Base-by-base conservation (phyloP, 2,797 vertebrate species). In the Parauchenoglanis ngamensis region DNA sequence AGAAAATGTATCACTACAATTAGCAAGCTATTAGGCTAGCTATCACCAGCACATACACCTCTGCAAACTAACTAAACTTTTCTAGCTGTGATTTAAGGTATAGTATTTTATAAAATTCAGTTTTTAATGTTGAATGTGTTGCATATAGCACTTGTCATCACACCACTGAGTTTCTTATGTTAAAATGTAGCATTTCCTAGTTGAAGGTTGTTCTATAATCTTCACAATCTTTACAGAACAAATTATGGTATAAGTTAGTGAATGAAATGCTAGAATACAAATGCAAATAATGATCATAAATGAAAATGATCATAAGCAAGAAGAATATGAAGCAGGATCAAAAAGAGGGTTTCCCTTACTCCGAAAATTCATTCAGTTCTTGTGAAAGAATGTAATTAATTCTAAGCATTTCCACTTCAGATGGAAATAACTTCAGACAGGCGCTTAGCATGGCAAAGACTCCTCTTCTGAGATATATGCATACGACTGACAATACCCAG, bases 331-430 rank as follows among this genome's bases (percentile, higher is more conserved):
- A 82, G 56, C 49, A 63, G 82, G 23, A 84, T 67, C 87, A 46
- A 31, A 77, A 65, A 73, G 31, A 59, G 21, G 57, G 8, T 35
- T 73, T 88, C 78, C 75, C 76, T 81, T n/a, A 11, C 44, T 40
- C 49, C 67, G 25, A 76, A 86, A 82, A 85, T 61, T 52, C 44
- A 19, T 25, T 35, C 40, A 65, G 49, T 54, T 86, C 76, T 78
- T 86, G 72, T 28, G 4, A 23, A 25, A 89, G 75, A 73, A 83
- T 68, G 56, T 46, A 87, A 87, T 87, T 84, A 80, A 85, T 87
- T 84, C 52, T n/a, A 44, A 46, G 75, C 68, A 44, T 52, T 73
- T 85, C 78, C 72, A 86, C 89, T 88, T 87, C 73, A 76, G 31
- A 79, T 59, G 15, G 4, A 79, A 79, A 79, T 79, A 79, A 59